These are phyloP conservation scores for Parelbella ahira DNA, from an alignment of 2,888 invertebrate species.

Conservation along the genomic window DNA sequence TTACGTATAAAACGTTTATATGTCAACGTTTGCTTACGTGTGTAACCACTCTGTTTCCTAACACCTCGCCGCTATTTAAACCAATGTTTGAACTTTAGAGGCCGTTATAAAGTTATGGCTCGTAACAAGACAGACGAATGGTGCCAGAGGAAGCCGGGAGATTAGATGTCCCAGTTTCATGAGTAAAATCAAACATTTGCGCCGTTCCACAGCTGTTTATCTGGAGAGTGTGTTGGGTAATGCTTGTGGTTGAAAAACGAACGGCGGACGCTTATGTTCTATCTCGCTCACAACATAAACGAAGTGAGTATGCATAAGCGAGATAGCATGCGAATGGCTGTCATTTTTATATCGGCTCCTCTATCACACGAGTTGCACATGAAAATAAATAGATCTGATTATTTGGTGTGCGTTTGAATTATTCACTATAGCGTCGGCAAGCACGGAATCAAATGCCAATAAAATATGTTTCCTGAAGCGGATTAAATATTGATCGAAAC, in stretches of 20 bases:
- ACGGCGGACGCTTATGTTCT: no score
- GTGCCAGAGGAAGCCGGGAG: slow-evolving; percentile 51
- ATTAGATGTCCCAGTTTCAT: slow-evolving; percentile 48
- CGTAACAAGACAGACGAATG: slow-evolving; percentile 36
- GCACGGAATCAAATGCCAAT: slow-evolving; percentile 14
- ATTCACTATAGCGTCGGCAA: slow-evolving; percentile 2
- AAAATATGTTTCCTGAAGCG: slow-evolving; percentile 10
- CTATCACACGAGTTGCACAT: no score
- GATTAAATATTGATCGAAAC: slow-evolving; percentile 15
- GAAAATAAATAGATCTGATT: slow-evolving; percentile 29
- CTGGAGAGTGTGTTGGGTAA: slow-evolving; percentile 19
- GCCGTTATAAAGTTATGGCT: slow-evolving; percentile 32
- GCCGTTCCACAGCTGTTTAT: slow-evolving; percentile 25
- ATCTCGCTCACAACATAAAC: no score
- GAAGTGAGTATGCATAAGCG: no score
- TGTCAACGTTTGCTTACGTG: no score
- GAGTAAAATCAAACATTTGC: slow-evolving; percentile 30
- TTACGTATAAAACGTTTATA: no score
- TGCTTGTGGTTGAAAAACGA: no score
- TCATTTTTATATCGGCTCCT: no score
- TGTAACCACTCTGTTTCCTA: no score
- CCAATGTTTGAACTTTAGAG: slow-evolving; percentile 41
- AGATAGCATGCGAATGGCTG: no score
- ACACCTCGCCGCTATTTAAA: no score
- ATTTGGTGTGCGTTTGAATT: slow-evolving; percentile 19